A percentile compares a stretch with the other conserved stretches of the same genome.
These are phyloP conservation scores for Myotis daubentonii DNA, from an alignment of 2,797 vertebrate genomes.

Conservation along the genomic window DNA sequence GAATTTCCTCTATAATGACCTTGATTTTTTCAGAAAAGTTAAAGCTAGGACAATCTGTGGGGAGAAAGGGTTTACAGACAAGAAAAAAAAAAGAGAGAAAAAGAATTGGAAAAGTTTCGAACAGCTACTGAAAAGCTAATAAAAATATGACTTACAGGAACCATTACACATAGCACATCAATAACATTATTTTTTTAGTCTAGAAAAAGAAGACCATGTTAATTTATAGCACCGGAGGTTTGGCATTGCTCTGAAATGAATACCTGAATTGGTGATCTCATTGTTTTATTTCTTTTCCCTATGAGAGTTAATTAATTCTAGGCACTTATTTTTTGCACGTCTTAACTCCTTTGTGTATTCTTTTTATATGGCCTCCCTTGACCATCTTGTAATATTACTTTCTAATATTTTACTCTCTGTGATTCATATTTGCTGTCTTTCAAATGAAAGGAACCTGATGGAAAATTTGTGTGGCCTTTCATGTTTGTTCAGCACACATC, in stretches of 20 bases:
- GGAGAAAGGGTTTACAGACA: background rate
- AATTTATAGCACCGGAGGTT: slow-evolving; percentile 36
- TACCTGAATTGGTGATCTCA: slow-evolving; percentile 8
- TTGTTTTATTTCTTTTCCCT: slow-evolving; percentile 11
- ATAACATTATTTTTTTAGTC: slow-evolving; percentile 11
- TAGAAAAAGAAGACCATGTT: background rate
- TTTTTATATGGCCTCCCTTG: background rate
- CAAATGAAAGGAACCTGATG: background rate
- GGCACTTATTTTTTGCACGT: background rate
- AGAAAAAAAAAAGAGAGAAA: background rate
- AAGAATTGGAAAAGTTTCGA: background rate
- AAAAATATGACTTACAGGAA: slow-evolving; percentile 20
- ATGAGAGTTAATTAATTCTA: slow-evolving; percentile 27
- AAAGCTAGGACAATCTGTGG: background rate
- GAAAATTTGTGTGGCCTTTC: background rate
- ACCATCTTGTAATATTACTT: background rate
- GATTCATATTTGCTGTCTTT: background rate
- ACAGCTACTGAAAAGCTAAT: background rate
- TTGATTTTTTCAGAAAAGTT: slow-evolving; percentile 42
- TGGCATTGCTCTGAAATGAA: slow-evolving; percentile 12
- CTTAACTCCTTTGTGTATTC: background rate
- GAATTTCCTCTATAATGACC: background rate
- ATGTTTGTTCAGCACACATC: background rate
- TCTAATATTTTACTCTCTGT: slow-evolving; percentile 45
- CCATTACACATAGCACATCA: background rate